Evolutionary conservation across 2,888 invertebrate species (phyloP).

Genomic region (Bombylius discolor): DNA sequence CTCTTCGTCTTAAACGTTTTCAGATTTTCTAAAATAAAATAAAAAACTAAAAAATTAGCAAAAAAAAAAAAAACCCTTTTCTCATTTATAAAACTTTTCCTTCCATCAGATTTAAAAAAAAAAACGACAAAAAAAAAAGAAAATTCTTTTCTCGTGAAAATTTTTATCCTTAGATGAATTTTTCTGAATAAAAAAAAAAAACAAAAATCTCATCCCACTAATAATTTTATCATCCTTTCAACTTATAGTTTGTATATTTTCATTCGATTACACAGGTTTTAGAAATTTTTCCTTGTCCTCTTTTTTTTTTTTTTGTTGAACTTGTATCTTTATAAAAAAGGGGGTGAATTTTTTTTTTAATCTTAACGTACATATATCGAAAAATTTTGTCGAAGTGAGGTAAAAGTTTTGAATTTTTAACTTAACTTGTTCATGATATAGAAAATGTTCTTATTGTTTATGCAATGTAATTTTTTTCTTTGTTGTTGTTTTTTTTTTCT

Average conservation of each 20-base stretch:
- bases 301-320: no score
- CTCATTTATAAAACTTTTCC: constrained; percentile 20
- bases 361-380: no score
- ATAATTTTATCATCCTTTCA: not conserved
- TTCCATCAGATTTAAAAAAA: constrained; percentile 8
- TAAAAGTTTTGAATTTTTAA: not conserved
- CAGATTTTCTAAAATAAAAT: constrained; percentile 3
- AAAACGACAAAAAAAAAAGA: not conserved
- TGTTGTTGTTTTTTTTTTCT: not conserved
- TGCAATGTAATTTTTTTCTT: not conserved
- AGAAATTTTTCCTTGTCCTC: not conserved
- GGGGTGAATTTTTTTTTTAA: no score
- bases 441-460: not conserved
- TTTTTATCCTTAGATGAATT: not conserved
- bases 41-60: no score
- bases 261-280: not conserved
- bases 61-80: constrained; percentile 10
- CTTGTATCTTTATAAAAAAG: no score
- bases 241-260: not conserved
- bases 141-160: not conserved
- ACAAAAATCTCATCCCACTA: no score
- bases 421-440: not conserved
- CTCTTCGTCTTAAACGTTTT: constrained; percentile 19
- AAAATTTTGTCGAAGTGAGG: not conserved
- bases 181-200: not conserved